These are phyloP conservation scores for Caenorhabditis uteleia DNA, from an alignment of 2,888 invertebrate genomes.

Conservation along the genomic window DNA sequence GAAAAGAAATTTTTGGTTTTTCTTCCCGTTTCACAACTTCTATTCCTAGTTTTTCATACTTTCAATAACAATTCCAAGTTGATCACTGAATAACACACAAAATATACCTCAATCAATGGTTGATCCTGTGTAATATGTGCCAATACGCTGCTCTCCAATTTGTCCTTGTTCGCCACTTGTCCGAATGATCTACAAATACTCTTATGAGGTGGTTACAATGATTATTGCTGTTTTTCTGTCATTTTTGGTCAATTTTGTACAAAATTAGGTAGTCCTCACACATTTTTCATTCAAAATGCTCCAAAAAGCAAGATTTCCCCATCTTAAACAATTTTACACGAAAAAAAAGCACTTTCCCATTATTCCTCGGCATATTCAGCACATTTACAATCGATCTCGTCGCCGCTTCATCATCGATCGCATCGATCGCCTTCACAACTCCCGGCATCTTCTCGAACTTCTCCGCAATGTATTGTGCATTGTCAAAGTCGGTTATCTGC, in stretches of 20 bases:
- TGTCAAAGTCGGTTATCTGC: slow-evolving; percentile 5
- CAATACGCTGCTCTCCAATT: slow-evolving; percentile 28
- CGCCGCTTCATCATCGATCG: slow-evolving; percentile 27
- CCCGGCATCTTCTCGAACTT: slow-evolving; percentile 22
- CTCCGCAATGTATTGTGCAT: slow-evolving; percentile 14
- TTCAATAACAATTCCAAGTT: neutral
- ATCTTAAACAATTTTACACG: neutral
- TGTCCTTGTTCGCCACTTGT: slow-evolving; percentile 40
- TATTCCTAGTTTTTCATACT: too few species aligned
- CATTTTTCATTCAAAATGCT: neutral
- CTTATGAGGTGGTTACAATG: too few species aligned
- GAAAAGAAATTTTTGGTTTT: too few species aligned
- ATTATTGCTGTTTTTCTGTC: too few species aligned
- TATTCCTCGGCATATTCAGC: slow-evolving; percentile 28
- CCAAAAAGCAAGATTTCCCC: neutral
- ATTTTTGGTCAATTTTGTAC: neutral
- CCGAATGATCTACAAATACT: slow-evolving; percentile 30
- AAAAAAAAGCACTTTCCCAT: slow-evolving; percentile 12
- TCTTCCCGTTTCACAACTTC: too few species aligned
- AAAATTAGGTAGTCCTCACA: neutral
- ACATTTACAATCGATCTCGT: slow-evolving; percentile 32
- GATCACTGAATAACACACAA: neutral
- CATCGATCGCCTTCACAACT: slow-evolving; percentile 6
- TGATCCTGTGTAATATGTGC: slow-evolving; percentile 33
- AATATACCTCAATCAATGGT: slow-evolving; percentile 43